These are phyloP conservation scores for Xanthia togata DNA, from an alignment of 2,888 invertebrate genomes.

Conservation along the genomic window DNA sequence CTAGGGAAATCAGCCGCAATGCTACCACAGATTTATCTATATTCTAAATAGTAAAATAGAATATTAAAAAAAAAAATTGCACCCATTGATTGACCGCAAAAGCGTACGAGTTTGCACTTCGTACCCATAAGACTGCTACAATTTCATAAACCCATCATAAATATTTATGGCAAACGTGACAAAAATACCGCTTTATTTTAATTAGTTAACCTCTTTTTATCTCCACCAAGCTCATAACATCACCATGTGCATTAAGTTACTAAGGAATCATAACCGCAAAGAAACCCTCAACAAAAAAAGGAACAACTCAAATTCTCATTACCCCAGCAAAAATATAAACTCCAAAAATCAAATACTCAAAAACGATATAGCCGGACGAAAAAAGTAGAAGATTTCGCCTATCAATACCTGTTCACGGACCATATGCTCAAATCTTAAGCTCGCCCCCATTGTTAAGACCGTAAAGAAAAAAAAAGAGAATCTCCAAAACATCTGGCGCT, in stretches of 20 bases:
- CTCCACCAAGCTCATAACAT: neutral
- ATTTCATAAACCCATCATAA: neutral
- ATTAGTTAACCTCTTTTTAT: neutral
- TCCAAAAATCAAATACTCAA: conserved; percentile 39
- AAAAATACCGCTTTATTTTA: neutral
- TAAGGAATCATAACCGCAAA: neutral
- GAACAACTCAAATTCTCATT: conserved; percentile 9
- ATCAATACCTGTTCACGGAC: conserved; percentile 70
- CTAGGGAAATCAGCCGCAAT: neutral
- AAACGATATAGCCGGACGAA: conserved; percentile 43
- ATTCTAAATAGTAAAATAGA: neutral
- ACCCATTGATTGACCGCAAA: neutral
- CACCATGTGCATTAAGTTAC: neutral
- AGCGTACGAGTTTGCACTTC: neutral
- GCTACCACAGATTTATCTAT: neutral
- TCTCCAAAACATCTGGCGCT: conserved; percentile 71
- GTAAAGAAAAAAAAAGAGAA: conserved; percentile 58
- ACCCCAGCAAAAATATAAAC: conserved; percentile 47
- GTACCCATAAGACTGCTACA: neutral
- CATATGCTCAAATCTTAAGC: conserved; percentile 72
- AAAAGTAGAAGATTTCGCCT: conserved; percentile 65
- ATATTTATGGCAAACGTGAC: neutral
- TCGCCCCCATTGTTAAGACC: conserved; percentile 65
- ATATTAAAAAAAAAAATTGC: too few species aligned
- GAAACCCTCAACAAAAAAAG: conserved; percentile 1